phyloP scores from a whole-genome alignment of 1,140 invertebrate species.

The Calosoma granatense region DNA sequence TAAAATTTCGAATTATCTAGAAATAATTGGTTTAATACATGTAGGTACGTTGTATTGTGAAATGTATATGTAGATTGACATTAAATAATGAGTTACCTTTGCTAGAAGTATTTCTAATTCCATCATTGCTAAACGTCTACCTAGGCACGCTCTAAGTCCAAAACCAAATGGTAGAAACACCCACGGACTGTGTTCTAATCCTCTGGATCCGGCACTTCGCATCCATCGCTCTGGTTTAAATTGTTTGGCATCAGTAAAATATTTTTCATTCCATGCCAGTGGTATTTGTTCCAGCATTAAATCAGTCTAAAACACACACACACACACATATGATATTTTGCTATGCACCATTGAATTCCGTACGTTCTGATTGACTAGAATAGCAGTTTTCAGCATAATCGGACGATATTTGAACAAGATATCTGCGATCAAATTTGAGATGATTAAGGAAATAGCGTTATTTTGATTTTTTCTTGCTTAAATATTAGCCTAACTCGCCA shows the following conservation, averaged over 20 bases:
- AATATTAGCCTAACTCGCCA: no score
- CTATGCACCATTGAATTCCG: no score
- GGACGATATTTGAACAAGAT: no score
- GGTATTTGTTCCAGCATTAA: slow-evolving; percentile 39
- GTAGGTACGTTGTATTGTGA: neutral
- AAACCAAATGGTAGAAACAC: slow-evolving; percentile 49
- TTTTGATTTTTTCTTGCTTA: no score
- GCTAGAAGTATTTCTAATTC: neutral
- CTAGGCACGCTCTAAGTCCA: slow-evolving; percentile 45
- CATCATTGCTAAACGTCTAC: slow-evolving; percentile 15
- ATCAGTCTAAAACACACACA: slow-evolving; percentile 39
- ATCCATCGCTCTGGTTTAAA: slow-evolving; percentile 52
- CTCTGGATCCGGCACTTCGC: slow-evolving; percentile 22
- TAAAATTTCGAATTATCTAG: neutral
- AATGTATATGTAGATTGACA: no score
- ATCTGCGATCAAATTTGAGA: no score
- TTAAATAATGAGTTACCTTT: neutral
- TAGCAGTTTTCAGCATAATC: no score
- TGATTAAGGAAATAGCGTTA: no score
- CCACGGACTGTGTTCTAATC: slow-evolving; percentile 41
- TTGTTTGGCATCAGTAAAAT: slow-evolving; percentile 39
- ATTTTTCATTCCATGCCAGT: slow-evolving; percentile 30
- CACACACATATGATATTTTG: no score
- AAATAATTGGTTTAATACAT: no score
- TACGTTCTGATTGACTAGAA: no score